Evolutionary conservation across 1,140 invertebrate species (phyloP).

Genomic region (Lysiphlebus fabarum): DNA sequence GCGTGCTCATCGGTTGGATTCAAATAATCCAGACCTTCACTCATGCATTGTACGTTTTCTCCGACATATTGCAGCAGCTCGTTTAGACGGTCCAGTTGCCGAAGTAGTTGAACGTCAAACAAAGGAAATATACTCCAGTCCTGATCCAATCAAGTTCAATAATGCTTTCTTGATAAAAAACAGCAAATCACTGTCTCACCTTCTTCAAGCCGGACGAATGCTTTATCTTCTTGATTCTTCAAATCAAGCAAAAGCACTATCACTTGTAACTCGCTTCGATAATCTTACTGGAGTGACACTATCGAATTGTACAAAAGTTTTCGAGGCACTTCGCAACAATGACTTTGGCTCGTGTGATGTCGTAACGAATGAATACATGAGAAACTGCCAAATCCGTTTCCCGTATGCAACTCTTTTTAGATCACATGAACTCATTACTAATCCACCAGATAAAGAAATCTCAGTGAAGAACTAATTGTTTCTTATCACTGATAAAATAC

Average conservation of each 20-base stretch:
- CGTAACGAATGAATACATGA: slow-evolving; percentile 66
- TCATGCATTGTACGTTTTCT: slow-evolving; percentile 78
- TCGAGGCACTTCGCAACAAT: slow-evolving; percentile 71
- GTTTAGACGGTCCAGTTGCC: slow-evolving; percentile 62
- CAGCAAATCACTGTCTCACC: slow-evolving; percentile 63
- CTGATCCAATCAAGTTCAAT: slow-evolving; percentile 66
- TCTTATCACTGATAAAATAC: slow-evolving; percentile 8
- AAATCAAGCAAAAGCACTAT: slow-evolving; percentile 62
- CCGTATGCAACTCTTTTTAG: slow-evolving; percentile 71
- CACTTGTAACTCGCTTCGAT: slow-evolving; percentile 62
- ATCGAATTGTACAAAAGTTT: slow-evolving; percentile 73
- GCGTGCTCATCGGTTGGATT: slow-evolving; percentile 72
- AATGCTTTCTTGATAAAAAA: slow-evolving; percentile 66
- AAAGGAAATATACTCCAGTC: slow-evolving; percentile 60
- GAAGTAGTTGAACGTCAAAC: slow-evolving; percentile 74
- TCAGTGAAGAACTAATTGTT: slow-evolving; percentile 54
- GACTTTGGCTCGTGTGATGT: slow-evolving; percentile 74
- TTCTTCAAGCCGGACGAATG: slow-evolving; percentile 71
- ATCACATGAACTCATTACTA: slow-evolving; percentile 43
- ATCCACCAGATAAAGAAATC: slow-evolving; percentile 51
- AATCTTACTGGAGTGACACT: slow-evolving; percentile 58
- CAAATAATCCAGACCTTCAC: slow-evolving; percentile 76
- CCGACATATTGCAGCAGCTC: slow-evolving; percentile 54
- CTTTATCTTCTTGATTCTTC: slow-evolving; percentile 65
- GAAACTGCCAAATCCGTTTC: slow-evolving; percentile 70